Evolutionary conservation across 2,888 invertebrate genomes (phyloP).

Genomic region (Folsomia candida): DNA sequence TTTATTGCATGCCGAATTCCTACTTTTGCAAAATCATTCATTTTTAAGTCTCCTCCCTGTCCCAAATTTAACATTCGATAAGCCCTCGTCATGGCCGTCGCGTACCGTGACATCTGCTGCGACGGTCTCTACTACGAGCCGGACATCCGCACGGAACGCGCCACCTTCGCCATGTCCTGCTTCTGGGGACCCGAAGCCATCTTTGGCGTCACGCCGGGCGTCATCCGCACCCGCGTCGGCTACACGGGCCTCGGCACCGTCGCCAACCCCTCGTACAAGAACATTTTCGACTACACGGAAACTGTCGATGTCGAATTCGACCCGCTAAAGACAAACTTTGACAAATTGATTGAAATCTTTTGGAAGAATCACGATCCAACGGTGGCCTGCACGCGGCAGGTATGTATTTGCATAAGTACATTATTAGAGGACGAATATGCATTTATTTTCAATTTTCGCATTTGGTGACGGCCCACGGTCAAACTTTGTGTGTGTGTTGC

Average conservation of each 20-base stretch:
- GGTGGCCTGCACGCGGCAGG: conserved; percentile 51
- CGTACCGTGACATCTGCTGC: conserved; percentile 41
- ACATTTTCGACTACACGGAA: conserved; percentile 89
- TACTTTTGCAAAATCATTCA: conserved; percentile 2
- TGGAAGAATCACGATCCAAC: conserved; percentile 93
- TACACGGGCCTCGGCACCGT: conserved; percentile 56
- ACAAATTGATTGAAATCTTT: conserved; percentile 76
- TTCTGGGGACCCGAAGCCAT: conserved; percentile 88
- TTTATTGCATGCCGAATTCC: too few relatives aligned
- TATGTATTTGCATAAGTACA: conserved; percentile 1
- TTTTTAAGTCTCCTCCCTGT: conserved; percentile 1
- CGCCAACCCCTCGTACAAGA: conserved; percentile 76
- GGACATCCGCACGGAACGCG: conserved; percentile 65
- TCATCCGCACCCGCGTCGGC: conserved; percentile 87
- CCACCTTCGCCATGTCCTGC: conserved; percentile 90
- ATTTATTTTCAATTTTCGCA: too few relatives aligned
- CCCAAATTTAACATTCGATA: background rate
- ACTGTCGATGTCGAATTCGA: conserved; percentile 89
- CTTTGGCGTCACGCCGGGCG: conserved; percentile 73
- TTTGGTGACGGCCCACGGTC: too few relatives aligned
- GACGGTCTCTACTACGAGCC: conserved; percentile 64
- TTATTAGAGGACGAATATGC: too few relatives aligned
- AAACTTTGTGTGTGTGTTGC: too few relatives aligned
- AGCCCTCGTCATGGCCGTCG: conserved; percentile 29
- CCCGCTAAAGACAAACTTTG: conserved; percentile 71